Conservation (phyloP, 2,113 vertebrate species). For the Typhlomys cinereus region DNA sequence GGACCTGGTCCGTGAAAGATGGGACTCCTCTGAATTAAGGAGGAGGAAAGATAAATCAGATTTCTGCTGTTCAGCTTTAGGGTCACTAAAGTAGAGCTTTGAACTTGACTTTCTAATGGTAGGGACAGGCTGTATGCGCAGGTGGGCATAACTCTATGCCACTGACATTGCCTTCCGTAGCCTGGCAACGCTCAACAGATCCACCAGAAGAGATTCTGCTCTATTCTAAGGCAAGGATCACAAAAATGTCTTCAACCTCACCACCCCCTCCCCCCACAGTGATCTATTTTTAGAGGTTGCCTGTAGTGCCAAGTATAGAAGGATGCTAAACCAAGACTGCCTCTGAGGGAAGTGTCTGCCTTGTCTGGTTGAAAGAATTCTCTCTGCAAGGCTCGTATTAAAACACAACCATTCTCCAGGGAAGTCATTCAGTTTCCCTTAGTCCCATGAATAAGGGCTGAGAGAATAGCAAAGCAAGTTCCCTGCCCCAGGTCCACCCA, state of each 20-base stretch:
- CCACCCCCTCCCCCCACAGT: no score
- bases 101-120: background rate
- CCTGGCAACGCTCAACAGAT: background rate
- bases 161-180: background rate
- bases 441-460: background rate
- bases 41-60: background rate
- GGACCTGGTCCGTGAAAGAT: background rate
- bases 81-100: background rate
- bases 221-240: background rate
- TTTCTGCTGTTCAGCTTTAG: background rate
- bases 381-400: background rate
- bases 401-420: background rate
- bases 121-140: background rate
- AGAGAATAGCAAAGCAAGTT: background rate
- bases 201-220: background rate
- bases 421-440: background rate
- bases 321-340: background rate
- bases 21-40: background rate
- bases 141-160: background rate
- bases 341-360: background rate
- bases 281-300: background rate
- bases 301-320: background rate
- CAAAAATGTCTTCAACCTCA: background rate
- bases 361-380: slow-evolving; percentile 5
- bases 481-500: background rate